These are phyloP conservation scores for Teleogryllus oceanicus DNA, from an alignment of 2,888 invertebrate genomes.

Conservation along the genomic window DNA sequence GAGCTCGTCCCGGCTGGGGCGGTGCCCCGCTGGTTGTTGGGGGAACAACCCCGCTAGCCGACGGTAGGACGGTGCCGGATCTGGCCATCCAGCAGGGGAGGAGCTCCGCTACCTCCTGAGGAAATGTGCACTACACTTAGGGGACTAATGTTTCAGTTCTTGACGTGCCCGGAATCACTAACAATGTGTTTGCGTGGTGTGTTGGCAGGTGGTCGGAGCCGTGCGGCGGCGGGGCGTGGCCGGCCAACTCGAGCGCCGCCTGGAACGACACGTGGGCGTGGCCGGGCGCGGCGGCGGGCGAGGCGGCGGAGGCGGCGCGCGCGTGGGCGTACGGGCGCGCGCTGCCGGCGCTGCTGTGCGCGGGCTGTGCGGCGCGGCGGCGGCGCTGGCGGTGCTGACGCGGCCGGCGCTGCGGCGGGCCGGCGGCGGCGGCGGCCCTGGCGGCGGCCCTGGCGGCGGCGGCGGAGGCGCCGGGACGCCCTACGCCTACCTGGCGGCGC, in stretches of 20 bases:
- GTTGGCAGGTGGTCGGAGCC: too few relatives aligned
- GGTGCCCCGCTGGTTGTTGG: too few relatives aligned
- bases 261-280: background rate
- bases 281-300: background rate
- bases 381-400: slow-evolving; percentile 48
- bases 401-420: slow-evolving; percentile 50
- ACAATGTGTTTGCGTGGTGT: too few relatives aligned
- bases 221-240: background rate
- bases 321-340: background rate
- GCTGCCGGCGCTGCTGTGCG: background rate
- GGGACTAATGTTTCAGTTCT: too few relatives aligned
- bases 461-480: slow-evolving; percentile 46
- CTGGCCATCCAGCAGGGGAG: too few relatives aligned
- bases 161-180: too few relatives aligned
- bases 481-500: slow-evolving; percentile 49
- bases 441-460: slow-evolving; percentile 48
- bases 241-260: background rate
- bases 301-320: background rate
- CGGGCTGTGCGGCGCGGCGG: slow-evolving; percentile 7
- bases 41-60: too few relatives aligned
- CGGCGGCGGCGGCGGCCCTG: slow-evolving; percentile 49
- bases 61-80: too few relatives aligned
- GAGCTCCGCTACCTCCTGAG: too few relatives aligned
- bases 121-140: too few relatives aligned
- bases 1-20: too few relatives aligned